These are phyloP conservation scores for Vesta saturnalis DNA, from an alignment of 2,888 invertebrate species.

Conservation along the genomic window DNA sequence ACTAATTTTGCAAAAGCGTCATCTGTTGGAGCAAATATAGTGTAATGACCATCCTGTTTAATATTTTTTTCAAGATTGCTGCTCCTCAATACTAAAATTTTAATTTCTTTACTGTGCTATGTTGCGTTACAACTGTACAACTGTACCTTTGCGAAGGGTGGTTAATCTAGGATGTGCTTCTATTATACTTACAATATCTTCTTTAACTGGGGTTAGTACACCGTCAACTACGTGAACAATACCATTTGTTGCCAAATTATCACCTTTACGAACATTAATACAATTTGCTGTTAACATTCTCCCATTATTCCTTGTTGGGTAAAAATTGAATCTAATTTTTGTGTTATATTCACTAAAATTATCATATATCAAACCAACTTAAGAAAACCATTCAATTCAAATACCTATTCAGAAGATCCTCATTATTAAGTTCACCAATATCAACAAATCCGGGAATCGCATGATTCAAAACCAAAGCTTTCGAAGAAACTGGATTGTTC, in stretches of 20 bases:
- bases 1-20: constrained; percentile 72
- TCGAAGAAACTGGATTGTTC: constrained; percentile 59
- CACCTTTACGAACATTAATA: constrained; percentile 68
- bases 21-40: constrained; percentile 74
- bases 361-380: no score
- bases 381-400: no score
- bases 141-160: constrained; percentile 64
- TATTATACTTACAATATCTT: constrained; percentile 68
- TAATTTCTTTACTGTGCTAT: background rate
- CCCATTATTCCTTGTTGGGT: constrained; percentile 63
- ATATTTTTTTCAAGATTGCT: constrained; percentile 67
- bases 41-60: constrained; percentile 66
- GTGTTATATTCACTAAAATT: constrained; percentile 60
- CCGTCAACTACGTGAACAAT: constrained; percentile 72
- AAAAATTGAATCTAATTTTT: constrained; percentile 68
- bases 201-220: constrained; percentile 67
- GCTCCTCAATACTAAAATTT: constrained; percentile 66
- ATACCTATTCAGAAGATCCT: constrained; percentile 63
- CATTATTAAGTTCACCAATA: constrained; percentile 68
- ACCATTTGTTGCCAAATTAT: constrained; percentile 73
- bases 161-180: constrained; percentile 68
- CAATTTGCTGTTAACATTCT: constrained; percentile 74
- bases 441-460: constrained; percentile 67
- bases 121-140: background rate
- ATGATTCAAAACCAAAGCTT: constrained; percentile 67